Conservation (phyloP, 2,888 invertebrate genomes). For the Dryadula phaetusa region DNA sequence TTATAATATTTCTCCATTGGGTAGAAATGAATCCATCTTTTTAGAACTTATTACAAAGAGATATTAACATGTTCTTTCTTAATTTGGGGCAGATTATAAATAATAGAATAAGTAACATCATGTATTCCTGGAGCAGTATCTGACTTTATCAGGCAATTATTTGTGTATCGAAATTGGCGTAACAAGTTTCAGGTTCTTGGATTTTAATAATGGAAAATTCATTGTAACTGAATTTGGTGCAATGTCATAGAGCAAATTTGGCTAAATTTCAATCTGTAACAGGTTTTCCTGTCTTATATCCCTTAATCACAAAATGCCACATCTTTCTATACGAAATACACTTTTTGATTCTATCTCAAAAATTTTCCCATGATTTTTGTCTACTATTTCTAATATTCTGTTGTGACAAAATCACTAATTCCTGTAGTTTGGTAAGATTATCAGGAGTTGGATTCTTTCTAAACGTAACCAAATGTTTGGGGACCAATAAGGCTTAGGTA, state of each 20-base stretch:
- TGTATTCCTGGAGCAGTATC: not conserved
- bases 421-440: constrained; percentile 34
- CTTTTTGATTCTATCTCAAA: not conserved
- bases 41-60: too few species aligned
- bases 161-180: not conserved
- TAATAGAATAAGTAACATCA: not conserved
- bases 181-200: not conserved
- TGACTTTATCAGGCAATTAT: not conserved
- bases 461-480: constrained; percentile 34
- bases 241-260: not conserved
- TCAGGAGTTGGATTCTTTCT: constrained; percentile 45
- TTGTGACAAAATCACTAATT: not conserved
- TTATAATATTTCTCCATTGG: too few species aligned
- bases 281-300: not conserved
- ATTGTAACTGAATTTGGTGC: not conserved
- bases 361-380: not conserved
- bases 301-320: not conserved
- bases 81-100: not conserved
- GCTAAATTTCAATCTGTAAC: not conserved
- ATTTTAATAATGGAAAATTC: not conserved
- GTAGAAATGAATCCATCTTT: too few species aligned
- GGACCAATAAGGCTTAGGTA: constrained; percentile 41
- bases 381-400: not conserved
- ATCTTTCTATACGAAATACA: not conserved
- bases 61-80: not conserved